These are phyloP conservation scores for Globicephala melas DNA, from an alignment of 2,113 vertebrate genomes.

Conservation along the genomic window DNA sequence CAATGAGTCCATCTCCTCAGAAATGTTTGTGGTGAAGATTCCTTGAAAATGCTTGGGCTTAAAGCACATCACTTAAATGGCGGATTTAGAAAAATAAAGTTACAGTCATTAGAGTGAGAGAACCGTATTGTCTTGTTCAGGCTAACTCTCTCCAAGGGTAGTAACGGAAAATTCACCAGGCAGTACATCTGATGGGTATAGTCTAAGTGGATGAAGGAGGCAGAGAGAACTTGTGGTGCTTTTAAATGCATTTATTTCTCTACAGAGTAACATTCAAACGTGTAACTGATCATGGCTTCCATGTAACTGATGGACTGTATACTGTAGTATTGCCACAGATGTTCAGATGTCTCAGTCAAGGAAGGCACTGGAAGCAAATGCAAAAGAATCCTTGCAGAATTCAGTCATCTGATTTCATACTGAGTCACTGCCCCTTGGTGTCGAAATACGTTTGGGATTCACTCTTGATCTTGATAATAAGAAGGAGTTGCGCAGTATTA, in stretches of 20 bases:
- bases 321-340: neutral
- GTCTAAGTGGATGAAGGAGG: neutral
- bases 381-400: neutral
- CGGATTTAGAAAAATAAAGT: constrained; percentile 47
- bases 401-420: constrained; percentile 16
- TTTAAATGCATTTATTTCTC: constrained; percentile 23
- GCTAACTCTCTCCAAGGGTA: neutral
- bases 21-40: constrained; percentile 47
- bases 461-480: neutral
- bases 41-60: constrained; percentile 57
- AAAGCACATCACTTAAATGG: neutral
- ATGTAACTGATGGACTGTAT: neutral
- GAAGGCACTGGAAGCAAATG: neutral
- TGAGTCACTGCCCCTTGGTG: constrained; percentile 20
- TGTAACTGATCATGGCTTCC: neutral
- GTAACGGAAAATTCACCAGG: neutral
- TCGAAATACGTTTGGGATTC: neutral
- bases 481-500: neutral
- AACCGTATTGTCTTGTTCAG: neutral
- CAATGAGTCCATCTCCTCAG: constrained; percentile 17
- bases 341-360: neutral
- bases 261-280: neutral
- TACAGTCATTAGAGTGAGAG: constrained; percentile 10
- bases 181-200: neutral
- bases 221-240: neutral